phyloP scores from a whole-genome alignment of 2,113 vertebrate genomes.

The Fulica atra region DNA sequence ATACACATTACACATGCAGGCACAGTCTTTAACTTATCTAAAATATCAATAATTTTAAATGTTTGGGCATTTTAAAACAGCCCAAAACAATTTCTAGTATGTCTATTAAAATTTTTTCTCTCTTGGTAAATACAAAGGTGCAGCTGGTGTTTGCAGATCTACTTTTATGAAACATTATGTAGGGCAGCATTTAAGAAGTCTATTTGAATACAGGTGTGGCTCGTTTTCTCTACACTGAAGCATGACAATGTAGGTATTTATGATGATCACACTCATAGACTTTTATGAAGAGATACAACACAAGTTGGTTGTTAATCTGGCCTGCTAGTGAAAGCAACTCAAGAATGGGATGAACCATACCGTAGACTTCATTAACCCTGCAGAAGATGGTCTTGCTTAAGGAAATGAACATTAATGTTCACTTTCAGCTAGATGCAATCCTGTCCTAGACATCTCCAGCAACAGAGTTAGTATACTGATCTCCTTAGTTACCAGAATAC shows the following conservation, averaged over 20 bases:
- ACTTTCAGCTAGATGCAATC: not conserved
- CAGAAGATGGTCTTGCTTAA: not conserved
- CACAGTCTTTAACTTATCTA: not conserved
- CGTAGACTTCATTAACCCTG: not conserved
- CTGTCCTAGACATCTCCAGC: not conserved
- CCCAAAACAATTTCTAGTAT: not conserved
- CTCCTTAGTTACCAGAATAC: not conserved
- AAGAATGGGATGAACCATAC: not conserved
- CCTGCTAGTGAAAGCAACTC: not conserved
- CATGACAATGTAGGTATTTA: not conserved
- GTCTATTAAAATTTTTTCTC: not conserved
- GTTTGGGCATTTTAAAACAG: not conserved
- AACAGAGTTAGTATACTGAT: fast-evolving
- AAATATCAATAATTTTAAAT: not conserved
- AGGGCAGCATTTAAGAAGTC: not conserved
- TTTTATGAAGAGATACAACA: not conserved
- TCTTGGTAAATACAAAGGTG: not conserved
- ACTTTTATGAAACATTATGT: not conserved
- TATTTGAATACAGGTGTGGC: not conserved
- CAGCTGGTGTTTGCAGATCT: not conserved
- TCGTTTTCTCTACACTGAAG: not conserved
- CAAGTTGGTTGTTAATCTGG: not conserved
- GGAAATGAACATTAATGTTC: not conserved
- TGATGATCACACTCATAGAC: not conserved
- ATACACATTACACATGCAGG: not conserved